phyloP scores from a whole-genome alignment of 2,113 vertebrate species.

The Cynocephalus volans region DNA sequence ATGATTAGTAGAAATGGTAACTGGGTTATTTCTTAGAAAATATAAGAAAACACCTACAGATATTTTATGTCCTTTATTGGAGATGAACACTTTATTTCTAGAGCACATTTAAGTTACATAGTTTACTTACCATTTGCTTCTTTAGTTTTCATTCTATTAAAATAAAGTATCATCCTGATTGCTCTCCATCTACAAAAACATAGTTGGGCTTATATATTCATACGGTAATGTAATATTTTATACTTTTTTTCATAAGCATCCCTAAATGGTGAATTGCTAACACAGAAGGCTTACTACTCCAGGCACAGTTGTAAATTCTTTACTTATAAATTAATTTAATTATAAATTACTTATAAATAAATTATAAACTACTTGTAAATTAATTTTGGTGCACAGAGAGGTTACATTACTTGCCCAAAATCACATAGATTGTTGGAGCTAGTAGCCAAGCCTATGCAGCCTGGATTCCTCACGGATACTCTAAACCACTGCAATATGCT shows the following conservation, averaged over 20 bases:
- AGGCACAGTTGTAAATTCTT: background rate
- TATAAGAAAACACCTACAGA: background rate
- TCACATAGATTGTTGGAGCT: background rate
- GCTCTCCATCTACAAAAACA: background rate
- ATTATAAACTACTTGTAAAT: background rate
- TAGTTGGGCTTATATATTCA: background rate
- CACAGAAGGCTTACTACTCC: background rate
- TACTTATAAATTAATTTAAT: background rate
- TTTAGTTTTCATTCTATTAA: background rate
- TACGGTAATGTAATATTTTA: background rate
- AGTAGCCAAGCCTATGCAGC: background rate
- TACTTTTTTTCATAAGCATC: background rate
- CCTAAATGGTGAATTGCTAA: conserved; percentile 6
- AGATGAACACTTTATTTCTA: background rate
- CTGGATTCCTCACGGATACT: background rate
- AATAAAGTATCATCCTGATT: background rate
- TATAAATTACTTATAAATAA: background rate
- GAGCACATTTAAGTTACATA: background rate
- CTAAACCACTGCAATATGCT: background rate
- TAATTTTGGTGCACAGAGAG: background rate
- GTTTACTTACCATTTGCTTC: background rate
- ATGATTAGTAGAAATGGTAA: background rate
- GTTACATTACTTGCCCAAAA: background rate
- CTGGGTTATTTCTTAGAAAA: conserved; percentile 7
- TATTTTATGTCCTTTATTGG: background rate